Percentiles rank a stretch among this genome's conserved stretches.
Conservation (phyloP, 2,113 vertebrate genomes). For the Microcebus lehilahytsara region DNA sequence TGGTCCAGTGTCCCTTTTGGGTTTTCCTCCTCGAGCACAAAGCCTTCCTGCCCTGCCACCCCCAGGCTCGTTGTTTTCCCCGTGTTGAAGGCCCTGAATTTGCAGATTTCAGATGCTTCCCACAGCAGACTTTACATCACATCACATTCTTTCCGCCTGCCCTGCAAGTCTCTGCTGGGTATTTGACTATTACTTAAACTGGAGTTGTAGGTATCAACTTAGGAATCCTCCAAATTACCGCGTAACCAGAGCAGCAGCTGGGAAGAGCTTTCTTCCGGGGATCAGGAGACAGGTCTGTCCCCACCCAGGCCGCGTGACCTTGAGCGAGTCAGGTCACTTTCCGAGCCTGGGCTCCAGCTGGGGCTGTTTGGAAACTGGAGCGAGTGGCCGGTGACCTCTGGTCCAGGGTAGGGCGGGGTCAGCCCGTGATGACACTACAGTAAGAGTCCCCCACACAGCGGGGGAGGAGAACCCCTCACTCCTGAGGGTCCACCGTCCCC, state of each 20-base stretch:
- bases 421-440: rapidly evolving
- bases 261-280: background rate
- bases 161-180: background rate
- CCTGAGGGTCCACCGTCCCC: background rate
- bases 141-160: background rate
- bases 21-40: background rate
- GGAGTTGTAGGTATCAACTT: conserved; percentile 1
- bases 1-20: background rate
- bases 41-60: background rate
- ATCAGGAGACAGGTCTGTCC: background rate
- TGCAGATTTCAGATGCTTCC: background rate
- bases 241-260: background rate
- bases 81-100: background rate
- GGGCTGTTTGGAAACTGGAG: background rate
- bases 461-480: background rate
- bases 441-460: background rate
- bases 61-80: background rate
- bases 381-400: background rate
- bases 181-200: conserved; percentile 44
- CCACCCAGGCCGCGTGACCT: background rate
- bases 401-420: background rate
- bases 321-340: background rate
- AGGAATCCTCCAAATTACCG: conserved; percentile 16
- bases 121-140: background rate
- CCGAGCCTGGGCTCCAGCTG: background rate